These are phyloP conservation scores for Zaprionus bogoriensis DNA, from an alignment of 2,888 invertebrate species.

Conservation along the genomic window DNA sequence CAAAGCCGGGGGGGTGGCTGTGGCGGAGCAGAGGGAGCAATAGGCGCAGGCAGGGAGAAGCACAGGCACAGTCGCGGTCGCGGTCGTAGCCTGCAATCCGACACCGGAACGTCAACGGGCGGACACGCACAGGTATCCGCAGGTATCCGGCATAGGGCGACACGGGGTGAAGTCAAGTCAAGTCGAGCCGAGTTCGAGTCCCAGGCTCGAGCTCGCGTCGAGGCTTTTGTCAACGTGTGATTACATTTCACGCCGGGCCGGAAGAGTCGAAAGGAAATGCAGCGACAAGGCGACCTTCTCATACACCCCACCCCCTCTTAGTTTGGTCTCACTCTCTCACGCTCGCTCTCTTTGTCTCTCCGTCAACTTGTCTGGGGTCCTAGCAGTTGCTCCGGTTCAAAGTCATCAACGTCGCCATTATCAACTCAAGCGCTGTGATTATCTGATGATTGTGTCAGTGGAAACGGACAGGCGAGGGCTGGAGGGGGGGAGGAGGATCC, in stretches of 20 bases:
- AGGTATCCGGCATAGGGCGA: slow-evolving; percentile 26
- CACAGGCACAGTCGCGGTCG: background rate
- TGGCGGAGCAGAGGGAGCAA: background rate
- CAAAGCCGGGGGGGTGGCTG: background rate
- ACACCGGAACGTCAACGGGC: slow-evolving; percentile 29
- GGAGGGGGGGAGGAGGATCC: no score
- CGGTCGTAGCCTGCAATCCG: slow-evolving; percentile 28
- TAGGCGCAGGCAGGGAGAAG: background rate
- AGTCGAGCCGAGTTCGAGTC: no score
- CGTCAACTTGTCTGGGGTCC: slow-evolving; percentile 4
- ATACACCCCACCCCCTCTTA: no score
- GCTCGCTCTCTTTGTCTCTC: background rate
- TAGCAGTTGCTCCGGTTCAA: slow-evolving; percentile 33
- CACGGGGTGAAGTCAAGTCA: slow-evolving; percentile 14
- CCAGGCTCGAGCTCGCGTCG: no score
- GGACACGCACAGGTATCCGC: slow-evolving; percentile 4
- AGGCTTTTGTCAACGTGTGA: slow-evolving; percentile 60
- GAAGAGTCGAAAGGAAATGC: slow-evolving; percentile 62
- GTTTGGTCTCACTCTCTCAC: background rate
- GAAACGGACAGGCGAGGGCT: slow-evolving; percentile 11
- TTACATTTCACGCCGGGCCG: slow-evolving; percentile 59
- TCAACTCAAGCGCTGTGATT: slow-evolving; percentile 68
- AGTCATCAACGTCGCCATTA: slow-evolving; percentile 69
- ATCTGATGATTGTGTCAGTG: slow-evolving; percentile 64
- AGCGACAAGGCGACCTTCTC: slow-evolving; percentile 25